A percentile compares a stretch with the other conserved stretches of the same genome.
phyloP scores from a whole-genome alignment of 2,797 vertebrate genomes.

The Tamandua tetradactyla region DNA sequence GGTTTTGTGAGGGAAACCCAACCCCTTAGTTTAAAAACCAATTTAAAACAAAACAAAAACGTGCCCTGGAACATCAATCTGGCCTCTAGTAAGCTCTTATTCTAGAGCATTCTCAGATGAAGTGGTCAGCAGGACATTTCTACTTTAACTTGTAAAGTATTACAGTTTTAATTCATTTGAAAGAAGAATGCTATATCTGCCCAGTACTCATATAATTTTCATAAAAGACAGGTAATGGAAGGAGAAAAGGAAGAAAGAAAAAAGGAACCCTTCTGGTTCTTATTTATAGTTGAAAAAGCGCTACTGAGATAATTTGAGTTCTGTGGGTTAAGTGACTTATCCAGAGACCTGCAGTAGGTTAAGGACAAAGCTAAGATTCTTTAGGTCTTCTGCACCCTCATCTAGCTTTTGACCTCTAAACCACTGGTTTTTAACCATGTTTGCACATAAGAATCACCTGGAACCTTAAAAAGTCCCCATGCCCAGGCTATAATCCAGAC shows the following conservation, averaged over 20 bases:
- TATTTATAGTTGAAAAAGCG: not conserved
- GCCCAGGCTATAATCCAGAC: not conserved
- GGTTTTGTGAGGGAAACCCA: not conserved
- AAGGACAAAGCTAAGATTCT: not conserved
- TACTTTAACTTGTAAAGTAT: not conserved
- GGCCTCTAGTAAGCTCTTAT: constrained; percentile 24
- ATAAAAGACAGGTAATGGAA: not conserved
- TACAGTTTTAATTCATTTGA: constrained; percentile 42
- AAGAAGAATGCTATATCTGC: not conserved
- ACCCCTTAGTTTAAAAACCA: not conserved
- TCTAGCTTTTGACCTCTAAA: constrained; percentile 35
- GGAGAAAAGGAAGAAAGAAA: not conserved
- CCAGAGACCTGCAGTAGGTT: not conserved
- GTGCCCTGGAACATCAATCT: not conserved
- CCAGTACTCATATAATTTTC: not conserved
- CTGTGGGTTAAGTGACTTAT: not conserved
- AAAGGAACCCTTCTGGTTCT: not conserved
- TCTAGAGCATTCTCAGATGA: constrained; percentile 27
- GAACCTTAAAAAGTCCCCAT: not conserved
- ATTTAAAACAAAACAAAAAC: not conserved
- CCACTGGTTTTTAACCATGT: constrained; percentile 5
- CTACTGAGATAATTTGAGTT: not conserved
- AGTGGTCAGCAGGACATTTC: not conserved
- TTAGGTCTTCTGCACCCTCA: not conserved
- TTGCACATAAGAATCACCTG: not conserved